Evolutionary conservation across 2,888 invertebrate genomes (phyloP).

Genomic region (Megamerina dolium): DNA sequence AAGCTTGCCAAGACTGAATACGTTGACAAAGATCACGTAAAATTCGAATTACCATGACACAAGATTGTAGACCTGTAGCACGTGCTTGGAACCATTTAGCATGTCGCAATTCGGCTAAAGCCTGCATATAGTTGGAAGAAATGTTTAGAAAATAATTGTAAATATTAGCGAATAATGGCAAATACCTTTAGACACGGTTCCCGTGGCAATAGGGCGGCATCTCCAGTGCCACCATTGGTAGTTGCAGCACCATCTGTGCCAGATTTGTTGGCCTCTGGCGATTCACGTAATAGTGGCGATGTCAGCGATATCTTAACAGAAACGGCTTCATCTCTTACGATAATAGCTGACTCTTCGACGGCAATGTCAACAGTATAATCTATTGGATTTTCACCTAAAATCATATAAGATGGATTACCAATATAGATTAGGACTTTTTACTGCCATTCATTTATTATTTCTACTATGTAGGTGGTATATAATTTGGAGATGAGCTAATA

Average conservation of each 20-base stretch:
- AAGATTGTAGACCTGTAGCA: constrained; percentile 90
- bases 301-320: constrained; percentile 85
- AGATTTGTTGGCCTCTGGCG: constrained; percentile 35
- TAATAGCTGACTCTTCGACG: constrained; percentile 78
- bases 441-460: neutral
- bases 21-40: constrained; percentile 92
- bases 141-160: no score
- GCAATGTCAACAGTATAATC: constrained; percentile 75
- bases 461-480: neutral
- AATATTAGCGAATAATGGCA: neutral
- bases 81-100: constrained; percentile 99
- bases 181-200: constrained; percentile 82
- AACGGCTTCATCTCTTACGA: constrained; percentile 72
- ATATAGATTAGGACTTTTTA: neutral
- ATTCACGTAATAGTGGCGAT: constrained; percentile 87
- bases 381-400: constrained; percentile 39
- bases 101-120: constrained; percentile 99
- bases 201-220: constrained; percentile 85
- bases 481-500: neutral
- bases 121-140: no score
- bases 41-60: constrained; percentile 93
- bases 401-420: constrained; percentile 3
- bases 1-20: constrained; percentile 88
- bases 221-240: constrained; percentile 62
- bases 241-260: constrained; percentile 49